Percentiles rank a stretch among this genome's conserved stretches.
Conservation (phyloP, 1,140 invertebrate genomes). For the Nomia melanderi region DNA sequence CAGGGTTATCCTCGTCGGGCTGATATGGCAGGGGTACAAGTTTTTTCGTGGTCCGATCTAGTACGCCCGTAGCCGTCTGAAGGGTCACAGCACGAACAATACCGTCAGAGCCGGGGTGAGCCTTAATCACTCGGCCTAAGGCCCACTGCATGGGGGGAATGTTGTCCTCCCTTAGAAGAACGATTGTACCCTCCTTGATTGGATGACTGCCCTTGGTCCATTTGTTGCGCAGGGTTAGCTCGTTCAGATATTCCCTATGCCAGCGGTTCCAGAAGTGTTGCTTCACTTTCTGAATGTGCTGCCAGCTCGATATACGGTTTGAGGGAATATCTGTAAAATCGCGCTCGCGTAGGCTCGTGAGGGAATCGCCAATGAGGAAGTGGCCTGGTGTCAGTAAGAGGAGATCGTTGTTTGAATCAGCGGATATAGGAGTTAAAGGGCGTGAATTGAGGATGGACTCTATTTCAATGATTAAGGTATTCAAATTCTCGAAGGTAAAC, state of each 20-base stretch:
- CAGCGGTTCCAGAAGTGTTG: background rate
- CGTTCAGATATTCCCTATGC: background rate
- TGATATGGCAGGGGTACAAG: too few species aligned
- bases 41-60: too few species aligned
- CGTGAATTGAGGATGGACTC: background rate
- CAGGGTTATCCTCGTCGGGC: too few species aligned
- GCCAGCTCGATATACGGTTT: background rate
- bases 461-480: background rate
- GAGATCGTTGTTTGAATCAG: slow-evolving; percentile 2
- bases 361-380: slow-evolving; percentile 10
- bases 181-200: background rate
- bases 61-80: too few species aligned
- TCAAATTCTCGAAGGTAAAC: slow-evolving; percentile 3
- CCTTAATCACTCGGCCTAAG: background rate
- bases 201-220: background rate
- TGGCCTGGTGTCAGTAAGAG: background rate
- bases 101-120: background rate
- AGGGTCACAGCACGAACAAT: too few species aligned
- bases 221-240: background rate
- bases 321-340: background rate
- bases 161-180: background rate
- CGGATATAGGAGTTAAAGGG: background rate
- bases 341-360: background rate
- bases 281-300: background rate
- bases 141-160: background rate